phyloP scores from a whole-genome alignment of 2,888 invertebrate genomes.

The Theodoxus fluviatilis region DNA sequence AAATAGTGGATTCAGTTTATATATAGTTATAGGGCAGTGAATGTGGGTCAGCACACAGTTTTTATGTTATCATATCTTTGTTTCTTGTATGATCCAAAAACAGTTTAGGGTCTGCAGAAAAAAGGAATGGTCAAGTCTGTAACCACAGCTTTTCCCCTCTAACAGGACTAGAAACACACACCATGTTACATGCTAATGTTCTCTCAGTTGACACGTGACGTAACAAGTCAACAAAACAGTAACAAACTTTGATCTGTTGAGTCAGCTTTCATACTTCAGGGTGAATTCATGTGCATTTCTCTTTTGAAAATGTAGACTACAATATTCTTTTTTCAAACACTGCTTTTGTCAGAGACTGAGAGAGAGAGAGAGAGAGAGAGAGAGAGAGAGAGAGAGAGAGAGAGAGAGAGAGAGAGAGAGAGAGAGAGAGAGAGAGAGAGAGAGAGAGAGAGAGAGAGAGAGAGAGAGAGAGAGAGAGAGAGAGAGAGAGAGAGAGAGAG shows the following conservation, averaged over 20 bases:
- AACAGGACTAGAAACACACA: too few species aligned
- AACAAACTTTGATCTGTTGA: not conserved
- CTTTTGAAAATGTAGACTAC: not conserved
- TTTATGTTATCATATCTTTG: too few species aligned
- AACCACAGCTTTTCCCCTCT: too few species aligned
- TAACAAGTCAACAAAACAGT: not conserved
- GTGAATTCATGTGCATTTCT: not conserved
- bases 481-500: constrained; percentile 5
- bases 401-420: constrained; percentile 19
- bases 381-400: not conserved
- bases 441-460: not conserved
- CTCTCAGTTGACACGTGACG: not conserved
- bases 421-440: not conserved
- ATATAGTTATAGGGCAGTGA: too few species aligned
- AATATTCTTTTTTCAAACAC: not conserved
- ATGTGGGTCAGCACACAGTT: too few species aligned
- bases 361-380: not conserved
- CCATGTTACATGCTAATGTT: not conserved
- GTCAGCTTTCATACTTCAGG: not conserved
- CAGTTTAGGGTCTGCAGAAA: too few species aligned
- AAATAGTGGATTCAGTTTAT: too few species aligned
- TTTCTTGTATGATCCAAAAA: too few species aligned
- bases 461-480: not conserved
- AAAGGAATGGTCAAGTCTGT: too few species aligned
- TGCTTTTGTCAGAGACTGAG: not conserved